Conservation (phyloP, 2,888 invertebrate genomes). For the Archips crataeganus region DNA sequence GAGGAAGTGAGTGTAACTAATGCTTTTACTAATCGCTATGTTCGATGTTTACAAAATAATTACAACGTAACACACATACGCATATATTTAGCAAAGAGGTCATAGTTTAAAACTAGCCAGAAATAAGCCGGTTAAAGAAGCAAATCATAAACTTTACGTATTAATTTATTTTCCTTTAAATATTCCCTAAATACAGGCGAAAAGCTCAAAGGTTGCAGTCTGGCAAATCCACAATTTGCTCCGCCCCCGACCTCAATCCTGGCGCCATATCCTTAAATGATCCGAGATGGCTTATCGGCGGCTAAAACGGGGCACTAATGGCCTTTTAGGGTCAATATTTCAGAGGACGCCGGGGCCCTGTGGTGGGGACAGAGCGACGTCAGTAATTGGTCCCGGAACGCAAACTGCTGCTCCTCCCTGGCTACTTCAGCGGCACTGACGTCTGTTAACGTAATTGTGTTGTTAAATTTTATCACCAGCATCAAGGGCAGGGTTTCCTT, state of each 20-base stretch:
- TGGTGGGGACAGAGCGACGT: constrained; percentile 52
- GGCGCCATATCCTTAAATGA: constrained; percentile 66
- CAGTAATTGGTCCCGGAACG: constrained; percentile 72
- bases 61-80: no score
- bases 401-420: constrained; percentile 41
- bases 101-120: no score
- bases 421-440: constrained; percentile 43
- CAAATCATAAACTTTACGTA: no score
- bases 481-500: constrained; percentile 40
- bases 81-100: no score
- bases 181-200: neutral
- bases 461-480: constrained; percentile 45
- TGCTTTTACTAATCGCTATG: neutral
- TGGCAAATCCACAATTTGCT: constrained; percentile 41
- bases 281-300: constrained; percentile 73
- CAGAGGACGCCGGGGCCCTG: constrained; percentile 60
- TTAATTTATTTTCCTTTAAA: neutral
- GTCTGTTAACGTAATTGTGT: constrained; percentile 45
- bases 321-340: constrained; percentile 79
- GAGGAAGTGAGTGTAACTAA: constrained; percentile 14
- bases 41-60: no score
- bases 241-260: constrained; percentile 58
- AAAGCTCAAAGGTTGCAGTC: neutral
- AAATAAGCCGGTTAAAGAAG: no score
- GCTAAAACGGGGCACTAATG: constrained; percentile 73